Conservation (phyloP, 1,140 invertebrate species). For the Hirudo medicinalis region DNA sequence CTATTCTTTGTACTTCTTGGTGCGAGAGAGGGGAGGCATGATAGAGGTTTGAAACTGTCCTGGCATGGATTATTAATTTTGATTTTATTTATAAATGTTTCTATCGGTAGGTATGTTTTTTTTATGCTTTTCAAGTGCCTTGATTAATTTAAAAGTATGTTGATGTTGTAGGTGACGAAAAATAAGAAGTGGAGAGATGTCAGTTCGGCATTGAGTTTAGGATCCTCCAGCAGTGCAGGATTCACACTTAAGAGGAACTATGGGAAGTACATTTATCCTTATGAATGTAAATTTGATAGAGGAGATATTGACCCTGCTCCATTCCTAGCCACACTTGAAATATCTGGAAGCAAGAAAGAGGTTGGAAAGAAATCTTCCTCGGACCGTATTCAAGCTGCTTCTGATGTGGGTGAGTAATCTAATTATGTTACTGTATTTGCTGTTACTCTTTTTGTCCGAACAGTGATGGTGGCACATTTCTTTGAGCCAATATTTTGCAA, state of each 20-base stretch:
- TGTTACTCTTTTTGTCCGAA: background rate
- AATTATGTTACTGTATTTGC: background rate
- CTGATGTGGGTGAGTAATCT: background rate
- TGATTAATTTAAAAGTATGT: background rate
- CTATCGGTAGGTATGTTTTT: too few relatives aligned
- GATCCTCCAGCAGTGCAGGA: constrained; percentile 86
- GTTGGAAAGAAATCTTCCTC: background rate
- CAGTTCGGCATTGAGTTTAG: constrained; percentile 76
- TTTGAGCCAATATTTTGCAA: background rate
- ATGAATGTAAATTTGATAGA: constrained; percentile 89
- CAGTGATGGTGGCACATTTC: background rate
- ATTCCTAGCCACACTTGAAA: constrained; percentile 68
- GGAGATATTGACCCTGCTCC: constrained; percentile 87
- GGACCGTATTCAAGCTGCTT: background rate
- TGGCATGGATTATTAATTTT: too few relatives aligned
- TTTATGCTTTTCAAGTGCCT: too few relatives aligned
- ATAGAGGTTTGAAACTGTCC: constrained; percentile 60
- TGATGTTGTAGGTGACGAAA: constrained; percentile 70
- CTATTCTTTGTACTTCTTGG: constrained; percentile 81
- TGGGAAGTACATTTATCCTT: constrained; percentile 85
- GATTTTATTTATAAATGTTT: too few relatives aligned
- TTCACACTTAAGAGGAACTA: constrained; percentile 94
- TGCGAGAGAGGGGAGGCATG: constrained; percentile 90
- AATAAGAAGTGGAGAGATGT: constrained; percentile 98
- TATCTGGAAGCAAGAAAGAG: background rate